Evolutionary conservation across 2,888 invertebrate species (phyloP).

Genomic region (Mystacides longicornis): DNA sequence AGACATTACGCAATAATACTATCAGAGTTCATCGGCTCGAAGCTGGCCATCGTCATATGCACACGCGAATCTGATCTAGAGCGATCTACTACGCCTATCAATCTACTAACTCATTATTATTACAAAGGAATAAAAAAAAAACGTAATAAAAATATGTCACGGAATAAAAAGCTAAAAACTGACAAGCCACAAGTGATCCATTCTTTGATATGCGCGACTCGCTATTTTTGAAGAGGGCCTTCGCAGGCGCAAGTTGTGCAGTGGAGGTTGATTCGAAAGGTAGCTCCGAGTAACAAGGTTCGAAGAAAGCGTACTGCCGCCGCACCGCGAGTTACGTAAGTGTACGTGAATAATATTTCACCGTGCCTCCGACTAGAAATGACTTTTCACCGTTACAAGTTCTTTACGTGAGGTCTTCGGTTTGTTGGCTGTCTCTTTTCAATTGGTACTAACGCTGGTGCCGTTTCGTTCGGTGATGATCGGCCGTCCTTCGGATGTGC

Average conservation of each 20-base stretch:
- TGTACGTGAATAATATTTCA: background rate
- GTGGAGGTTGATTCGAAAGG: background rate
- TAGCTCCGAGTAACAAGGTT: background rate
- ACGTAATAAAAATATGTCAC: background rate
- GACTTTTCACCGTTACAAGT: background rate
- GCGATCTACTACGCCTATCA: background rate
- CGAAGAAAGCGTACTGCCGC: background rate
- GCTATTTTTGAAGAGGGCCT: background rate
- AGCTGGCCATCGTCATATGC: constrained; percentile 3
- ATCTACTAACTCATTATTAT: background rate
- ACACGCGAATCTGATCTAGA: constrained; percentile 10
- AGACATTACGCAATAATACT: constrained; percentile 23
- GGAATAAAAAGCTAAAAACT: background rate
- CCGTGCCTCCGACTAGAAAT: background rate
- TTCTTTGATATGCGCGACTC: no score
- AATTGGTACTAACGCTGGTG: background rate
- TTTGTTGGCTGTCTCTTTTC: constrained; percentile 4
- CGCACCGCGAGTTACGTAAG: background rate
- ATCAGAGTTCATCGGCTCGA: constrained; percentile 8
- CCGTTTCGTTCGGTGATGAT: constrained; percentile 9
- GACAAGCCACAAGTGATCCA: background rate
- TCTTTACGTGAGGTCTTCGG: constrained; percentile 12
- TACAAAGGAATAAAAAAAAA: background rate
- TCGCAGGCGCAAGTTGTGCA: background rate
- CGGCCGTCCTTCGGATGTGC: constrained; percentile 16